Percentiles rank a stretch among this genome's conserved stretches.
These are phyloP conservation scores for Scyliorhinus canicula DNA, from an alignment of 2,797 vertebrate species.

Conservation along the genomic window DNA sequence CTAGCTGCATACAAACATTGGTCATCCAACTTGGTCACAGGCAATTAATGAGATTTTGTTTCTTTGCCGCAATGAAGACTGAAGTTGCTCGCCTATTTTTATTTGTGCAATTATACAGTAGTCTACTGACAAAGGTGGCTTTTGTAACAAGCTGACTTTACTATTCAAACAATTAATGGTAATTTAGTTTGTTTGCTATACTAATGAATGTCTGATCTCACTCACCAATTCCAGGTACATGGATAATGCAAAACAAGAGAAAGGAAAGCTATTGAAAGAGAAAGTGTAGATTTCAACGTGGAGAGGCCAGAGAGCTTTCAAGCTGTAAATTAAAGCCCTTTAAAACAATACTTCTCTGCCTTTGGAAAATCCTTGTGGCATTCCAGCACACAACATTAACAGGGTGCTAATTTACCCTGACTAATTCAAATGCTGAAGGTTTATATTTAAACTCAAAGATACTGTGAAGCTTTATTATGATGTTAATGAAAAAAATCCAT, in stretches of 20 bases:
- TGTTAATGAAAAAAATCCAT: slow-evolving; percentile 13
- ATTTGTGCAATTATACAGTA: slow-evolving; percentile 33
- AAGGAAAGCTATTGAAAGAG: slow-evolving; percentile 34
- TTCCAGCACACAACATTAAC: background rate
- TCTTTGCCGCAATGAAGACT: slow-evolving; percentile 44
- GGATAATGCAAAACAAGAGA: slow-evolving; percentile 42
- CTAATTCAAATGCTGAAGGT: background rate
- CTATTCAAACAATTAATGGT: slow-evolving; percentile 40
- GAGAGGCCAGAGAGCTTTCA: slow-evolving; percentile 33
- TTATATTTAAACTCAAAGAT: slow-evolving; percentile 7
- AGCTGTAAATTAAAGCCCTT: slow-evolving; percentile 41
- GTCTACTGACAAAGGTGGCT: background rate
- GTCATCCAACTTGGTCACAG: slow-evolving; percentile 42
- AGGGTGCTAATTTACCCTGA: background rate
- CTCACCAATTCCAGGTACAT: slow-evolving; percentile 45
- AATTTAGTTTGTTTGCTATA: background rate
- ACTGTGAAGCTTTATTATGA: background rate
- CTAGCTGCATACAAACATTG: slow-evolving; percentile 49
- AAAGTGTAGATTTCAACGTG: slow-evolving; percentile 13
- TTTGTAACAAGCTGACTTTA: slow-evolving; percentile 31
- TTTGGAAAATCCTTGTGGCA: background rate
- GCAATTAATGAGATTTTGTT: slow-evolving; percentile 48
- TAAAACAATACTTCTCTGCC: slow-evolving; percentile 27
- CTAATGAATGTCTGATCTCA: slow-evolving; percentile 42
- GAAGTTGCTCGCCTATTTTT: slow-evolving; percentile 41